Evolutionary conservation across 2,888 invertebrate genomes (phyloP).

Genomic region (Macrophya alboannulata): DNA sequence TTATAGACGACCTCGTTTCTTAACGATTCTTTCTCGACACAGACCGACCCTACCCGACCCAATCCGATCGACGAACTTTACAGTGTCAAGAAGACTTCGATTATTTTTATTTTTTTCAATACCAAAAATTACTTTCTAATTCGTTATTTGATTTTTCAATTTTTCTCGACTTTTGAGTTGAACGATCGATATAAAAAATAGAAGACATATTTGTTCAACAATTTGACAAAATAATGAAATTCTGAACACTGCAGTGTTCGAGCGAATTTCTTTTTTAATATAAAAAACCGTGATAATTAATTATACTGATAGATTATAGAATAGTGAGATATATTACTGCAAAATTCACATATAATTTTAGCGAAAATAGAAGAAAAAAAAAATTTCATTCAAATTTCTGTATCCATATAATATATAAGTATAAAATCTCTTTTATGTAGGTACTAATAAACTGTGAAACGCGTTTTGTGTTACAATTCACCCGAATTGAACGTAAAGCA

Average conservation of each 20-base stretch:
- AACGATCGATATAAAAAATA: too few relatives aligned
- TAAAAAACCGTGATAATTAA: not conserved
- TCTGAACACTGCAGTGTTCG: too few relatives aligned
- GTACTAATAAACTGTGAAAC: not conserved
- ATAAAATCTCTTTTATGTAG: not conserved
- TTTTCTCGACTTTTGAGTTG: not conserved
- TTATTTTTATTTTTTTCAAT: not conserved
- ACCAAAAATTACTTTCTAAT: not conserved
- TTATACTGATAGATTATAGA: not conserved
- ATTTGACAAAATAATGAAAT: too few relatives aligned
- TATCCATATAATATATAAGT: not conserved
- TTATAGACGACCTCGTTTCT: slow-evolving; percentile 50
- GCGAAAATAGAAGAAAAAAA: not conserved
- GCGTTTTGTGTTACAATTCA: slow-evolving; percentile 5
- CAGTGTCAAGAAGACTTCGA: not conserved
- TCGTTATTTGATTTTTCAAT: not conserved
- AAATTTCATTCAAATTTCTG: not conserved
- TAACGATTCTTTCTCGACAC: slow-evolving; percentile 47
- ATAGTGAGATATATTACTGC: not conserved
- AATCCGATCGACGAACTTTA: slow-evolving; percentile 34
- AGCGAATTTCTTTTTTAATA: not conserved
- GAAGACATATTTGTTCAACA: too few relatives aligned
- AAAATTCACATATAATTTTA: not conserved
- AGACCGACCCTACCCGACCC: slow-evolving; percentile 37
- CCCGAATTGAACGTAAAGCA: not conserved